Evolutionary conservation across 2,888 invertebrate genomes (phyloP).

Genomic region (Drosophila stalkeri): DNA sequence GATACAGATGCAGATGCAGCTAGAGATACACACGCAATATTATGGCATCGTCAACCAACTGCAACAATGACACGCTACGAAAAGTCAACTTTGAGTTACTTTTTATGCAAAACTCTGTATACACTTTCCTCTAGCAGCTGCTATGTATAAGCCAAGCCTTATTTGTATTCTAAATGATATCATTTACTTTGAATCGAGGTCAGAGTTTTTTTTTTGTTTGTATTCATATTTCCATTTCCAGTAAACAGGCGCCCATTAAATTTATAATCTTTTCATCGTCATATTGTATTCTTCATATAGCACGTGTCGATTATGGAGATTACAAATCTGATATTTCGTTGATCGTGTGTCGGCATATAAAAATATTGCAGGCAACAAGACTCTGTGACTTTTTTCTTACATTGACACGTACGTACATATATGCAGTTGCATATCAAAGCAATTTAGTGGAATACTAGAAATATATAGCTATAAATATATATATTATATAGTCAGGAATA

Average conservation of each 20-base stretch:
- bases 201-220: neutral
- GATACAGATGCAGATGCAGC: neutral
- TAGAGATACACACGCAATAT: slow-evolving; percentile 23
- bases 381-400: neutral
- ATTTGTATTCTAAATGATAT: neutral
- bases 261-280: neutral
- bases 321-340: neutral
- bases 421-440: neutral
- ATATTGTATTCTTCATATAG: neutral
- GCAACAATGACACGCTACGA: neutral
- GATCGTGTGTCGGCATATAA: slow-evolving; percentile 1
- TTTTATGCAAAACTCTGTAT: slow-evolving; percentile 3
- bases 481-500: neutral
- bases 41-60: slow-evolving; percentile 15
- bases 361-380: neutral
- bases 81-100: slow-evolving; percentile 4
- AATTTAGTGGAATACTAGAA: neutral
- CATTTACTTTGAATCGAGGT: neutral
- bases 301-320: slow-evolving; percentile 9
- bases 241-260: slow-evolving; percentile 4
- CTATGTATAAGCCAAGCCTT: neutral
- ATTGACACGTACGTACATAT: slow-evolving; percentile 1
- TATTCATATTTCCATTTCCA: neutral
- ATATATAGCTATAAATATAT: neutral
- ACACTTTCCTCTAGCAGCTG: neutral